phyloP scores from a whole-genome alignment of 2,113 vertebrate genomes.

The Myotis lucifugus region DNA sequence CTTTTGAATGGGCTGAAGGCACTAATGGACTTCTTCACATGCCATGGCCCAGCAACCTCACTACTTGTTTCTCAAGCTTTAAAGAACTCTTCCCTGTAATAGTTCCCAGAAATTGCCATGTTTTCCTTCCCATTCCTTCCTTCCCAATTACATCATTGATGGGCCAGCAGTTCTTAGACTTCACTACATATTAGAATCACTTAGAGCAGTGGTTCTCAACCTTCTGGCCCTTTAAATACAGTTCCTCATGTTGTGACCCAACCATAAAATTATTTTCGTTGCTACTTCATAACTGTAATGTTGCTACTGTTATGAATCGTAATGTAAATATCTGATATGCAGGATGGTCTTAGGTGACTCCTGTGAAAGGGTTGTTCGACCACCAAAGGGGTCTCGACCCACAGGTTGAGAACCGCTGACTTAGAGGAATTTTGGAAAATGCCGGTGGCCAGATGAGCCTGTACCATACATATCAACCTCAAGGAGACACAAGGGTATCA shows the following conservation, averaged over 20 bases:
- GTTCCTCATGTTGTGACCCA: too few relatives aligned
- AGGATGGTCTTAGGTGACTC: too few relatives aligned
- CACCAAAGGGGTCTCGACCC: too few relatives aligned
- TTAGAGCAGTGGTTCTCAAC: background rate
- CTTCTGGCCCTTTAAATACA: too few relatives aligned
- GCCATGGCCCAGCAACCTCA: rapidly evolving
- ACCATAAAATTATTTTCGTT: too few relatives aligned
- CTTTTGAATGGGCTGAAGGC: background rate
- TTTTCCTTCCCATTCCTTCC: background rate
- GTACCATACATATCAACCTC: background rate
- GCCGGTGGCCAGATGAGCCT: background rate
- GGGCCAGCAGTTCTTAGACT: background rate
- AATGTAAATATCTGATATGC: too few relatives aligned
- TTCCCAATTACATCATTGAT: background rate
- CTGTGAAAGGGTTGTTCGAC: too few relatives aligned
- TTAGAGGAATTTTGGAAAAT: background rate
- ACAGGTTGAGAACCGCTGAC: background rate
- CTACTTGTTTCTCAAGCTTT: background rate
- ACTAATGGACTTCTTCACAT: background rate
- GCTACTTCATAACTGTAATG: too few relatives aligned
- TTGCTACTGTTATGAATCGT: too few relatives aligned
- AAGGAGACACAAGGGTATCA: background rate
- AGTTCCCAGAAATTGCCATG: rapidly evolving
- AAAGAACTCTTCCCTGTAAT: background rate
- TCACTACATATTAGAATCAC: background rate